Percentiles rank a stretch among this genome's conserved stretches.
phyloP scores from a whole-genome alignment of 2,888 invertebrate species.

The Bruchidius siliquastri region DNA sequence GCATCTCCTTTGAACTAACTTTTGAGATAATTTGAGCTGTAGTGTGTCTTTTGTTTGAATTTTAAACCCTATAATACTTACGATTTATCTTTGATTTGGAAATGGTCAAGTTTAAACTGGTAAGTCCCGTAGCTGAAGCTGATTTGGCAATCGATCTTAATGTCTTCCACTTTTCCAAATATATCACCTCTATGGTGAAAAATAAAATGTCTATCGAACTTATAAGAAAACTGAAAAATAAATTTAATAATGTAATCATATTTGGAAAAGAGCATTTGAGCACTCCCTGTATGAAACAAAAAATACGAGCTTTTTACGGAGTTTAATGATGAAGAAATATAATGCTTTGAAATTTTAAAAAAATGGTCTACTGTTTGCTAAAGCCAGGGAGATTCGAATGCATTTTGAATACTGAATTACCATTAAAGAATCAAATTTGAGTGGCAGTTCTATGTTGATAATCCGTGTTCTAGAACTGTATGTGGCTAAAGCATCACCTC shows the following conservation, averaged over 20 bases:
- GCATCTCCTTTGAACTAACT: too few relatives aligned
- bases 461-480: conserved; percentile 19
- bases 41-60: too few relatives aligned
- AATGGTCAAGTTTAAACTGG: conserved; percentile 26
- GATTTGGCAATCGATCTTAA: conserved; percentile 26
- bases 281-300: too few relatives aligned
- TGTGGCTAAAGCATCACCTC: conserved; percentile 44
- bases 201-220: conserved; percentile 46
- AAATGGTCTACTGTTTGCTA: too few relatives aligned
- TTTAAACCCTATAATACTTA: conserved; percentile 14
- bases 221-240: conserved; percentile 50
- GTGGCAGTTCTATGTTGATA: conserved; percentile 15
- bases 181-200: neutral
- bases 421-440: conserved; percentile 23
- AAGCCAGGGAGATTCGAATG: too few relatives aligned
- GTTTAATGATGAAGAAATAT: too few relatives aligned
- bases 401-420: conserved; percentile 11
- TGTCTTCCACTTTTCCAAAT: conserved; percentile 35
- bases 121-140: conserved; percentile 27
- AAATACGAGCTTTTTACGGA: too few relatives aligned
- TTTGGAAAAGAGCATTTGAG: neutral
- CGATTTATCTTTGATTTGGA: conserved; percentile 32
- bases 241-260: neutral
- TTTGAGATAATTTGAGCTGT: too few relatives aligned
- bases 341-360: too few relatives aligned